phyloP scores from a whole-genome alignment of 2,113 vertebrate genomes.

The Corythornis madagascariensis region DNA sequence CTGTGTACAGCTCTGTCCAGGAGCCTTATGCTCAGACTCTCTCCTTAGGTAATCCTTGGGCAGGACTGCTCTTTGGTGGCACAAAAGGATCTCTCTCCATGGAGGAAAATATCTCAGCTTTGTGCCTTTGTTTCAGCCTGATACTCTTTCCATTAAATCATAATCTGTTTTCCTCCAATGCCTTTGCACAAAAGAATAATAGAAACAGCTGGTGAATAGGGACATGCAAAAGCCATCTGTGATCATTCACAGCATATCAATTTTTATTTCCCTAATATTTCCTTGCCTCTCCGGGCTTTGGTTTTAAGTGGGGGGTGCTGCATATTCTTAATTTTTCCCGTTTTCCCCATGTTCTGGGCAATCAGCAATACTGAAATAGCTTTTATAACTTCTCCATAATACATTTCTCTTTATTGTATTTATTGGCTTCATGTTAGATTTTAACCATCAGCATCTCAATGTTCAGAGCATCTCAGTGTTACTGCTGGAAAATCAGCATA shows the following conservation, averaged over 20 bases:
- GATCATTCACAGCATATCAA: neutral
- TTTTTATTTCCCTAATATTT: slow-evolving; percentile 24
- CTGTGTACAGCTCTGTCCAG: neutral
- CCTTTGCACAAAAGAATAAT: neutral
- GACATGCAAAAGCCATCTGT: slow-evolving; percentile 24
- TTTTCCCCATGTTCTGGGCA: neutral
- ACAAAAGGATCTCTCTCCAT: neutral
- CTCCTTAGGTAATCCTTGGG: neutral
- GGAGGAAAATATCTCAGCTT: neutral
- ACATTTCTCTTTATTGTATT: neutral
- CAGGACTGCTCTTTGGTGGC: neutral
- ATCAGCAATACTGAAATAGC: neutral
- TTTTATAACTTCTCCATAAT: neutral
- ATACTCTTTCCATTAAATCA: slow-evolving; percentile 23
- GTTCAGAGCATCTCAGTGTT: neutral
- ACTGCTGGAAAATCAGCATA: neutral
- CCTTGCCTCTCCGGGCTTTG: neutral
- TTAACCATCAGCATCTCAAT: neutral
- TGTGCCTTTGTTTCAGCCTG: slow-evolving; percentile 15
- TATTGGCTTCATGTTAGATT: neutral
- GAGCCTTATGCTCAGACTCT: neutral
- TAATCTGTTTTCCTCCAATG: slow-evolving; percentile 20
- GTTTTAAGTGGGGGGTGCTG: neutral
- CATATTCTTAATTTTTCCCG: neutral
- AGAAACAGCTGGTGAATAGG: slow-evolving; percentile 29